Evolutionary conservation across 2,797 vertebrate genomes (phyloP).

Genomic region (Oreortyx pictus): DNA sequence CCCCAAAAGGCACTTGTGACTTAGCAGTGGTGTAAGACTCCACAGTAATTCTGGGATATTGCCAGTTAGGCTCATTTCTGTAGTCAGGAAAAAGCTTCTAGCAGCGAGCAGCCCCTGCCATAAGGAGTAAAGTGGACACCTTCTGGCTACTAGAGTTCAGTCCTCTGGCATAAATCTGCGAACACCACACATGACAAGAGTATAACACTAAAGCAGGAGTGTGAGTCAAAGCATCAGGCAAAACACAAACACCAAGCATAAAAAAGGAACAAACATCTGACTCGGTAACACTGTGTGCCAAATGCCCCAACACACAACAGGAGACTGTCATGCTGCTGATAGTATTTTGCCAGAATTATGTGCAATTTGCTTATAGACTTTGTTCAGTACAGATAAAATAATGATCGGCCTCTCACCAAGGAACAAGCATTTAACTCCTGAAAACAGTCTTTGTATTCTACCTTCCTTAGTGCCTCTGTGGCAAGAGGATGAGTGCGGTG

Average conservation of each 20-base stretch:
- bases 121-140: not conserved
- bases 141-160: not conserved
- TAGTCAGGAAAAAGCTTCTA: not conserved
- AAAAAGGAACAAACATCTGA: not conserved
- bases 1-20: accelerated
- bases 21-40: not conserved
- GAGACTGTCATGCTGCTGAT: conserved; percentile 18
- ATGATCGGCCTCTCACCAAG: not conserved
- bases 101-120: not conserved
- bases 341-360: conserved; percentile 52
- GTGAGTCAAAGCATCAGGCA: conserved; percentile 42
- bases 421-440: not conserved
- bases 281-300: not conserved
- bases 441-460: conserved; percentile 19
- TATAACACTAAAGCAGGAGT: not conserved
- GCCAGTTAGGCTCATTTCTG: not conserved
- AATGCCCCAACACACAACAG: conserved; percentile 12
- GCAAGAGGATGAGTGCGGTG: not conserved
- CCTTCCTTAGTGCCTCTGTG: not conserved
- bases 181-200: not conserved
- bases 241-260: conserved; percentile 25
- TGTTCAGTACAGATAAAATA: conserved; percentile 41
- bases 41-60: not conserved
- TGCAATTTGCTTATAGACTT: conserved; percentile 50
- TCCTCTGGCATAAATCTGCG: not conserved